phyloP scores from a whole-genome alignment of 2,888 invertebrate genomes.

The Hermaeophaga mercurialis region DNA sequence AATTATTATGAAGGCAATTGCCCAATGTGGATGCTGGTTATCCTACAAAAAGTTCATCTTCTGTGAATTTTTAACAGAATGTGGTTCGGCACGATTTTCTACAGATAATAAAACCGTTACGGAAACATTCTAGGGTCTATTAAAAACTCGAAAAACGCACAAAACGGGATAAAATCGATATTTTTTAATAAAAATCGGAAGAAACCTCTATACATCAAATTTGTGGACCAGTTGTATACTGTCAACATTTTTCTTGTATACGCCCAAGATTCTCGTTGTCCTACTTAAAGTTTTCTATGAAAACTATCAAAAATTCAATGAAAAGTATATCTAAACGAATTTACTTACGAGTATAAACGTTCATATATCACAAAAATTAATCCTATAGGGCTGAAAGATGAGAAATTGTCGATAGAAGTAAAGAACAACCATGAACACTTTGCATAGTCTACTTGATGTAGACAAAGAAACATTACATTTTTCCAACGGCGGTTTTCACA shows the following conservation, averaged over 20 bases:
- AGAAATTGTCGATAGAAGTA: slow-evolving; percentile 41
- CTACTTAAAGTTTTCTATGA: slow-evolving; percentile 52
- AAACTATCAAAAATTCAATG: slow-evolving; percentile 36
- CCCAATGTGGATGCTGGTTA: slow-evolving; percentile 21
- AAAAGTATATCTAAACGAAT: slow-evolving; percentile 25
- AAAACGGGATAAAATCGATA: slow-evolving; percentile 46
- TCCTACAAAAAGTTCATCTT: slow-evolving; percentile 26
- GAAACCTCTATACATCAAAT: slow-evolving; percentile 54
- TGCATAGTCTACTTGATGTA: slow-evolving; percentile 50
- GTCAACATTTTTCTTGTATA: slow-evolving; percentile 52
- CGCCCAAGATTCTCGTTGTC: slow-evolving; percentile 54
- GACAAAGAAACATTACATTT: slow-evolving; percentile 58
- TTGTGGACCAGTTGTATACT: slow-evolving; percentile 52
- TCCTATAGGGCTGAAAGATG: slow-evolving; percentile 35
- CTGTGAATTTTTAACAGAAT: slow-evolving; percentile 29
- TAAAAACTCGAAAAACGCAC: slow-evolving; percentile 30
- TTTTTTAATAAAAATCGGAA: slow-evolving; percentile 53
- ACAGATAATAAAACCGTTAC: slow-evolving; percentile 30
- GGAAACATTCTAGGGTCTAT: slow-evolving; percentile 28
- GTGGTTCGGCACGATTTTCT: slow-evolving; percentile 32
- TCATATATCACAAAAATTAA: slow-evolving; percentile 39
- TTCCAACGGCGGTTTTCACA: slow-evolving; percentile 48
- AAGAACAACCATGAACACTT: slow-evolving; percentile 47
- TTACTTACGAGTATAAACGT: slow-evolving; percentile 42
- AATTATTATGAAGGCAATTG: too few relatives aligned